Conservation (phyloP, 2,888 invertebrate genomes). For the Drosophila yooni region DNA sequence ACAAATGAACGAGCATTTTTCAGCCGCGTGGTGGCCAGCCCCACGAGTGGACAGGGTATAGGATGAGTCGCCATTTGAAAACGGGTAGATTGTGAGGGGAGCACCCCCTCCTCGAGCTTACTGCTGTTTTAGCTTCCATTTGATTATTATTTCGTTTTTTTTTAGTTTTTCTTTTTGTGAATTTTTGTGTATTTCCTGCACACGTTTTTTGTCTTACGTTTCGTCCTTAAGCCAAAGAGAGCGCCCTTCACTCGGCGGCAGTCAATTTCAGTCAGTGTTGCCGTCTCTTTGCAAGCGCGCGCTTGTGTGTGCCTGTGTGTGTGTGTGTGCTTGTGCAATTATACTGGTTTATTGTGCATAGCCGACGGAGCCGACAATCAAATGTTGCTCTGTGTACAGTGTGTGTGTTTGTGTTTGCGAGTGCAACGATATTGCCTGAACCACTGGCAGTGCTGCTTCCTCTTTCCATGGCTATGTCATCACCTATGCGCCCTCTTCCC, state of each 20-base stretch:
- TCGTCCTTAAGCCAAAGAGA: conserved; percentile 57
- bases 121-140: conserved; percentile 54
- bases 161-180: conserved; percentile 4
- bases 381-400: conserved; percentile 62
- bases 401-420: conserved; percentile 30
- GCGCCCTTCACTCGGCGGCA: conserved; percentile 68
- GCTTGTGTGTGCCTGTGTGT: conserved; percentile 17
- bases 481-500: conserved; percentile 43
- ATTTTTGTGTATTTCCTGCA: conserved; percentile 39
- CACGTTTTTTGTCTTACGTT: conserved; percentile 37
- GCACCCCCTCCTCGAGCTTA: conserved; percentile 14
- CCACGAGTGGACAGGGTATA: background rate
- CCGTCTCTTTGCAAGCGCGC: conserved; percentile 35
- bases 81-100: conserved; percentile 26
- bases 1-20: conserved; percentile 67
- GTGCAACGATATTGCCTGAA: conserved; percentile 55
- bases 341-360: conserved; percentile 76
- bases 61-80: conserved; percentile 38
- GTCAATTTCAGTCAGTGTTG: conserved; percentile 30
- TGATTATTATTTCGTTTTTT: conserved; percentile 48
- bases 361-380: conserved; percentile 67
- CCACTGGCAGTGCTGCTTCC: conserved; percentile 33
- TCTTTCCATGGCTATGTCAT: conserved; percentile 57
- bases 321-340: conserved; percentile 66
- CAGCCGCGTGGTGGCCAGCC: conserved; percentile 50